Evolutionary conservation across 2,113 vertebrate species (phyloP).

Genomic region (Amazona guildingii): DNA sequence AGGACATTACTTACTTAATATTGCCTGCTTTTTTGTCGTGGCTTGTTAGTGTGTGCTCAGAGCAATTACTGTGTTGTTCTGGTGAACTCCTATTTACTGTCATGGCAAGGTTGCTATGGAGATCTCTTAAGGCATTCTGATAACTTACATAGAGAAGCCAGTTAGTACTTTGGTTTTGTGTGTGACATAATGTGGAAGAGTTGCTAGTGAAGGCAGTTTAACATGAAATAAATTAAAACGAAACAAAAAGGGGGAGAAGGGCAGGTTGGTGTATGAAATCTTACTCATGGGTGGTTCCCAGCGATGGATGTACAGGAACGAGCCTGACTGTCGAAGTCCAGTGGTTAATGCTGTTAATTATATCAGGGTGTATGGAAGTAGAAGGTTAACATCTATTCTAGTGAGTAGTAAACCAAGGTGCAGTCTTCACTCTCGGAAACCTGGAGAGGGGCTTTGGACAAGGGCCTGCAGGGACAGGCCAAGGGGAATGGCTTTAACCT

Average conservation of each 20-base stretch:
- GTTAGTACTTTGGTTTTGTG: conserved; percentile 2
- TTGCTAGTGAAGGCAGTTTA: not conserved
- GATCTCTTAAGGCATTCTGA: conserved; percentile 53
- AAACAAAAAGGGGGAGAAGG: not conserved
- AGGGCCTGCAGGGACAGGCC: too few species aligned
- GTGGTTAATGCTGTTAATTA: not conserved
- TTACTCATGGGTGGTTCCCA: not conserved
- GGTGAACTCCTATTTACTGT: conserved; percentile 58
- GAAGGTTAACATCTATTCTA: not conserved
- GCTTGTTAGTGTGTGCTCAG: not conserved
- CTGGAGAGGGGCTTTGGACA: too few species aligned
- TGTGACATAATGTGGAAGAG: not conserved
- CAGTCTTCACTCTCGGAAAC: not conserved
- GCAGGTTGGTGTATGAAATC: not conserved
- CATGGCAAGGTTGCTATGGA: conserved; percentile 67
- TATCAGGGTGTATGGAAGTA: not conserved
- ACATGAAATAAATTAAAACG: not conserved
- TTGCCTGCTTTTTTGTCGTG: not conserved
- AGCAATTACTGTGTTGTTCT: conserved; percentile 37
- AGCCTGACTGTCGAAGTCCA: not conserved
- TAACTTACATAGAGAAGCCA: conserved; percentile 50
- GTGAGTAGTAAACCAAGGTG: not conserved
- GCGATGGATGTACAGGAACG: not conserved
- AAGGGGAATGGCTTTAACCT: too few species aligned
- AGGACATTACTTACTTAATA: not conserved